Base-by-base conservation (phyloP, 2,113 vertebrate species). In the Cervus canadensis region DNA sequence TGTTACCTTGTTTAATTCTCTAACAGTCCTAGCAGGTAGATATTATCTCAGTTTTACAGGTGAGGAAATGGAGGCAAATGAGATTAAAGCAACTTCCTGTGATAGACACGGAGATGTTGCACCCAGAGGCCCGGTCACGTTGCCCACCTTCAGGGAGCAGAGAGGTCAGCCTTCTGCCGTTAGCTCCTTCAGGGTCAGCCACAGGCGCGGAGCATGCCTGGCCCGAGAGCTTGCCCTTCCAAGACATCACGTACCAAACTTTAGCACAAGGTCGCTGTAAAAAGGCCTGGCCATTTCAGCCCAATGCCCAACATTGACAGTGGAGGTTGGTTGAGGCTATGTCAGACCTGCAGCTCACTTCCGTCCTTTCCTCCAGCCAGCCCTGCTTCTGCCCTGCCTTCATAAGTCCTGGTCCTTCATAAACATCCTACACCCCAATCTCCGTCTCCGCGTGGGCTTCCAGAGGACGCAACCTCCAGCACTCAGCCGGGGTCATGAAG, bases 241-340 rank as follows among this genome's bases (percentile, higher is more conserved):
- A 3, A n/a, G 71, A 15, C 36, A 7, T 33, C 26, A 25, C 2
- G 0, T 13, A 15, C 48, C 33, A 54, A 25, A 4, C 30, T 48
- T 71, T 40, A 6, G 4, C 23, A 2, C 19, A 6, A 92, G 14
- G 23, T 8, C 1, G 0, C 25, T 28, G 19, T 45, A 12, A 12
- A 82, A 56, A 1, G 23, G 6, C 1, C 8, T n/a, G 50, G 71
- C 43, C 23, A 10, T 23, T 59, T 43, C 50, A 40, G 30, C 26
- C 26, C 60, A 23, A 15, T 0, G 19, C 23, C 45, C 48, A 8
- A 59, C 7, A 10, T 43, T n/a, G 76, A 45, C 26, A 13, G 9
- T 78, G 12, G 0, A 8, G 4, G n/a, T 8, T 48, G 57, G 23
- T 17, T 7, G 19, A 94, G 19, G 48, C 50, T 76, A 40, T 7